Percentiles rank a stretch among this genome's conserved stretches.
These are phyloP conservation scores for Chalcosyrphus nemorum DNA, from an alignment of 2,888 invertebrate species.

Conservation along the genomic window DNA sequence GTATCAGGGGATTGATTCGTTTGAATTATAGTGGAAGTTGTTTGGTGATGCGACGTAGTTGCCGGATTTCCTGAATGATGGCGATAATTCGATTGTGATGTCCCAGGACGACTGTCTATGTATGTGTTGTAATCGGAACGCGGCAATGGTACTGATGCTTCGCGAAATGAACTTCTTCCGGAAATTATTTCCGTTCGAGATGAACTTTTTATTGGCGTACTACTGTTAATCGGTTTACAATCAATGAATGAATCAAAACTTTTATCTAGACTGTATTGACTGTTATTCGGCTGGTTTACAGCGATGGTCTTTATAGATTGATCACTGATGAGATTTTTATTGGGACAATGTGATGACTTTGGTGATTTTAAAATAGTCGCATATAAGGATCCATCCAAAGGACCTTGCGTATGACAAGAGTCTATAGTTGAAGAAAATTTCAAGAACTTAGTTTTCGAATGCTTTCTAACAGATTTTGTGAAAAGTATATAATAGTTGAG, in stretches of 20 bases:
- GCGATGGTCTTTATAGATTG: constrained; percentile 40
- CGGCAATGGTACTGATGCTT: constrained; percentile 56
- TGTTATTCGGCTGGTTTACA: constrained; percentile 2
- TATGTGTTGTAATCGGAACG: constrained; percentile 48
- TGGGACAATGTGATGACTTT: constrained; percentile 73
- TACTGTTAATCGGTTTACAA: constrained; percentile 59
- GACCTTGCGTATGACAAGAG: constrained; percentile 84
- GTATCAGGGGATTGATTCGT: constrained; percentile 64
- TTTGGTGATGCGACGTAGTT: constrained; percentile 59
- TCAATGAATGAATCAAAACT: constrained; percentile 51
- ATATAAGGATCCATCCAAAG: constrained; percentile 95
- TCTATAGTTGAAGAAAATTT: constrained; percentile 59
- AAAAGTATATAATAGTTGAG: too few relatives aligned
- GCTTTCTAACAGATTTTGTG: not conserved
- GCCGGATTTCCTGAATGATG: constrained; percentile 63
- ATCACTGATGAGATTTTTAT: constrained; percentile 36
- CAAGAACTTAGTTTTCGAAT: constrained; percentile 26
- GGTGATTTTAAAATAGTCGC: constrained; percentile 84
- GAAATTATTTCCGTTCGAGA: constrained; percentile 40
- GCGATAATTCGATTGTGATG: constrained; percentile 73
- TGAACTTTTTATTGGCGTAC: constrained; percentile 53
- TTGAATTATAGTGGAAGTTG: constrained; percentile 28
- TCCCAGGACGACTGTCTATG: constrained; percentile 71
- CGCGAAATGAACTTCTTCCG: constrained; percentile 51
- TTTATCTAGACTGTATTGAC: constrained; percentile 39